Conservation (phyloP, 2,113 vertebrate species). For the Copsychus sechellarum region DNA sequence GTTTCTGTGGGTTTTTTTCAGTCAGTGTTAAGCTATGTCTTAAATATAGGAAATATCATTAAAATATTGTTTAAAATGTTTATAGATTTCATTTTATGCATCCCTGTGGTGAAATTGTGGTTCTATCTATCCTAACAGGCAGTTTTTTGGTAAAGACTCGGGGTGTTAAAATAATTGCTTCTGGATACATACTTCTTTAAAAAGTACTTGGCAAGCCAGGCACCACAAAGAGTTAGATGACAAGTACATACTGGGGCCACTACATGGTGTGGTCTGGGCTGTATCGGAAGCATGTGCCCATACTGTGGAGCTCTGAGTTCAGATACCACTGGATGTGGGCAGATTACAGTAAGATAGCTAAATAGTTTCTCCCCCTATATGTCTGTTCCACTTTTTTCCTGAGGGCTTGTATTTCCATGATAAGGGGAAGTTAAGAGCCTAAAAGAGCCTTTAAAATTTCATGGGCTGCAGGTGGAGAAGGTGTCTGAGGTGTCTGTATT, state of each 20-base stretch:
- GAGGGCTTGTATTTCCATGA: not conserved
- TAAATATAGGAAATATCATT: not conserved
- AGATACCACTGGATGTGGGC: not conserved
- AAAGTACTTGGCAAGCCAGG: not conserved
- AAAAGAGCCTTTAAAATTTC: constrained; percentile 38
- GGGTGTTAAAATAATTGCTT: not conserved
- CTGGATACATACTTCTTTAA: rapidly evolving
- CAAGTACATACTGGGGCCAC: not conserved
- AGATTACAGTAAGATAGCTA: not conserved
- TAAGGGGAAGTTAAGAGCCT: not conserved
- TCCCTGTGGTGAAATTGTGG: not conserved
- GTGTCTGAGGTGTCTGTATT: not conserved
- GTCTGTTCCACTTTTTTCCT: not conserved
- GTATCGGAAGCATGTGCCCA: not conserved
- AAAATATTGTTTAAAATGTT: not conserved
- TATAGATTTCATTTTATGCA: not conserved
- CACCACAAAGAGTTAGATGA: not conserved
- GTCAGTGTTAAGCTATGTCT: not conserved
- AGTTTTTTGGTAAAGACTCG: not conserved
- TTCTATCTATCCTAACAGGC: not conserved
- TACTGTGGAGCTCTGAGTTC: not conserved
- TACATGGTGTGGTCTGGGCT: not conserved
- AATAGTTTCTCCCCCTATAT: not conserved
- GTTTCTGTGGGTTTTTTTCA: not conserved
- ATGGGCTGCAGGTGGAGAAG: not conserved